Evolutionary conservation across 2,113 vertebrate genomes (phyloP), one percentile per base, ranked within the genome.

Genomic region (Oreochromis niloticus): DNA sequence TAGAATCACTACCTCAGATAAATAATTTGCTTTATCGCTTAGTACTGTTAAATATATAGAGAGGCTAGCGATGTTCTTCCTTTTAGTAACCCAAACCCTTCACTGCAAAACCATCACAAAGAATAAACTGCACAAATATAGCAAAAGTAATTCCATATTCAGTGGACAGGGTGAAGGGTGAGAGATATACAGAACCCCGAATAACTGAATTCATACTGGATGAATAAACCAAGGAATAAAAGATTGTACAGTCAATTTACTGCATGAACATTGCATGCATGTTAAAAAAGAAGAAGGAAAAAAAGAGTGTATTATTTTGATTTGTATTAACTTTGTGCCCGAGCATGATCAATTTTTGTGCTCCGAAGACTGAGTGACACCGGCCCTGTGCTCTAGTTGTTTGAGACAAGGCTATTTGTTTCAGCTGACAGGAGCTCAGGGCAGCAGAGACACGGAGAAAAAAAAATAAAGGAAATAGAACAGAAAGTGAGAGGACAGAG

Each of bases 351-450:
- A 91, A 90, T 91, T 87, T 88, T 27, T 86, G 8, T 1, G 2
- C 59, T 85, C 68, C 30, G 39, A 46, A 85, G 55, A 32, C 79
- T 89, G 94, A 94, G 39, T 89, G 94, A 94, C 93, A 91, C 73
- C 85, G 84, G 92, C 91, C 89, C 87, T 55, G 11, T 24, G 32
- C 87, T 54, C 73, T 12, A 43, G 66, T 61, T 91, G 88, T 90
- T 84, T 84, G 71, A 85, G 86, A 91, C 91, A 80, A 6, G 30
- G 82, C 86, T 85, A 90, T 95, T 94, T 93, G 92, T 93, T 90
- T 93, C 82, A 86, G 80, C 61, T 93, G 93, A 92, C 92, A 90
- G 61, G 50, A 83, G 88, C 88, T 79, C 79, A 84, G 73, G 71
- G 88, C 48, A 85, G 66, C 39, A 82, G 43, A 73, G 66, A 84